Conservation (phyloP, 2,113 vertebrate genomes). For the Lophura nycthemera region DNA sequence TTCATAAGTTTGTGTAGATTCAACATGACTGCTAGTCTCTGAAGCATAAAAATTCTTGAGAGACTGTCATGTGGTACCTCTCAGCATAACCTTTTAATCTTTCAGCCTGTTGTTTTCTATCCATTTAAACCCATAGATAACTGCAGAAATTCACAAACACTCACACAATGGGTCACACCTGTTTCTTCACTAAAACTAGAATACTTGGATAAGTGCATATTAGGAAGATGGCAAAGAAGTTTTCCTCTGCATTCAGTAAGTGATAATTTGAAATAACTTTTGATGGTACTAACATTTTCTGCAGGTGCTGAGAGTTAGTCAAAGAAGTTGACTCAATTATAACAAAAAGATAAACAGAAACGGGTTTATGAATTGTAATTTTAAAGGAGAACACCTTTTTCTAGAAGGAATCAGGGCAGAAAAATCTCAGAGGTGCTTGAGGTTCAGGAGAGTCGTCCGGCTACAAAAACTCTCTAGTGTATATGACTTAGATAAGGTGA, state of each 20-base stretch:
- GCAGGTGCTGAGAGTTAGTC: not conserved
- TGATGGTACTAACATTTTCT: not conserved
- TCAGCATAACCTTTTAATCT: not conserved
- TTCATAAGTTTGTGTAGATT: not conserved
- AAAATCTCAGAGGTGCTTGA: not conserved
- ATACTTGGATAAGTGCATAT: not conserved
- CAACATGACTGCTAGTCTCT: not conserved
- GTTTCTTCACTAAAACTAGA: not conserved
- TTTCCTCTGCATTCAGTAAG: not conserved
- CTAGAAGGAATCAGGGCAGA: not conserved
- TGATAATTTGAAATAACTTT: not conserved
- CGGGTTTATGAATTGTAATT: not conserved
- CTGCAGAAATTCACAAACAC: not conserved
- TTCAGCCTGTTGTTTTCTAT: not conserved
- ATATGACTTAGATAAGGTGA: not conserved
- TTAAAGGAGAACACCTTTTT: not conserved
- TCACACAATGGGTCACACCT: not conserved
- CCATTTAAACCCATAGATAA: not conserved
- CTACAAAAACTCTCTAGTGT: not conserved
- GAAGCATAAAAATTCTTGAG: not conserved
- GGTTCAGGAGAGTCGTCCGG: not conserved
- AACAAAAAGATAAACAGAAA: not conserved
- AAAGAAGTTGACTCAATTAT: not conserved
- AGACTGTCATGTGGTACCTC: not conserved
- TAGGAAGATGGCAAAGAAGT: not conserved